Conservation (phyloP, 64 coral and sea anemone species). For the Dendronephthya gigantea region DNA sequence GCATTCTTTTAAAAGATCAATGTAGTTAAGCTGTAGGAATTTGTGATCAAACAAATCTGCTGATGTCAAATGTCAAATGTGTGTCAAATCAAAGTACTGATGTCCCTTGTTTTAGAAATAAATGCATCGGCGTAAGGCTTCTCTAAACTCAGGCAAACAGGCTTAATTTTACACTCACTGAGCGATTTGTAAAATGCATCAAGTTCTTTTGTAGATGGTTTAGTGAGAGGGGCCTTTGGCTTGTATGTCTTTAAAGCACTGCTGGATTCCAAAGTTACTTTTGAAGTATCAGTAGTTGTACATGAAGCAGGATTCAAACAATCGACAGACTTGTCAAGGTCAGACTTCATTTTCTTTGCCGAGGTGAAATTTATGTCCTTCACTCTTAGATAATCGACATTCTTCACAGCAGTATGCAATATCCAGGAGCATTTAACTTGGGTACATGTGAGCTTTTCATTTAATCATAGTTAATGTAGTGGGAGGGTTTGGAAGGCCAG, state of each 20-base stretch:
- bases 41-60: background rate
- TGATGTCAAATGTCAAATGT: too few species aligned
- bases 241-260: slow-evolving; percentile 2
- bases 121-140: background rate
- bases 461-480: too few species aligned
- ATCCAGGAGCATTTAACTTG: slow-evolving; percentile 40
- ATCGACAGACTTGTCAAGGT: slow-evolving; percentile 36
- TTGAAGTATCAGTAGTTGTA: slow-evolving; percentile 5
- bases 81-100: background rate
- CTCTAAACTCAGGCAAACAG: background rate
- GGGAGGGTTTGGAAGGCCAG: too few species aligned
- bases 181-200: slow-evolving; percentile 10
- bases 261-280: background rate
- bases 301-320: slow-evolving; percentile 37
- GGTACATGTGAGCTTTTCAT: slow-evolving; percentile 38
- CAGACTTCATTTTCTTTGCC: slow-evolving; percentile 34
- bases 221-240: slow-evolving; percentile 9
- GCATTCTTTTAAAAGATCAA: background rate
- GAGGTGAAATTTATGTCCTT: slow-evolving; percentile 40
- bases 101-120: background rate
- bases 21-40: background rate
- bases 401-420: slow-evolving; percentile 26
- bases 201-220: slow-evolving; percentile 22
- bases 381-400: slow-evolving; percentile 30
- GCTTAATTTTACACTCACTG: background rate